These are phyloP conservation scores for Orbicella faveolata DNA, from an alignment of 64 coral and sea anemone species.

Conservation along the genomic window DNA sequence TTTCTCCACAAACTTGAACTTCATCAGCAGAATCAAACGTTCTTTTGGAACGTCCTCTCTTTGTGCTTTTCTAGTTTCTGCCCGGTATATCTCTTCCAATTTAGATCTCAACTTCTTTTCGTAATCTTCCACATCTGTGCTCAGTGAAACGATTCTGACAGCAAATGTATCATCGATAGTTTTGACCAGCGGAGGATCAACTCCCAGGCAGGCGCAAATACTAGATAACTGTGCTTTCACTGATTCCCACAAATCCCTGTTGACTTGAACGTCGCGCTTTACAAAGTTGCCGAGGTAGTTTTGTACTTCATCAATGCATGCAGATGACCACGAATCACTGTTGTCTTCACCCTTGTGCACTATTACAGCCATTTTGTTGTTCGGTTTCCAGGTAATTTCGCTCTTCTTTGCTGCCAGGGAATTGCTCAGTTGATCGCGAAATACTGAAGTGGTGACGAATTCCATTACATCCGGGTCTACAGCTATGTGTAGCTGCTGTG, in stretches of 20 bases:
- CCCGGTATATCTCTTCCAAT: constrained; percentile 14
- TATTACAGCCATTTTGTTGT: constrained; percentile 4
- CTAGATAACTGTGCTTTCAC: not conserved
- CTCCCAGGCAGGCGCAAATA: not conserved
- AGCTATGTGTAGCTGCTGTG: constrained; percentile 27
- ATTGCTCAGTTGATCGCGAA: not conserved
- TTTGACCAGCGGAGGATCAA: constrained; percentile 2
- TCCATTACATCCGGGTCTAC: constrained; percentile 65
- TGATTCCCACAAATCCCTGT: constrained; percentile 16
- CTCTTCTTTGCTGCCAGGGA: constrained; percentile 20
- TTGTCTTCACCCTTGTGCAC: not conserved
- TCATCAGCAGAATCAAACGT: not conserved
- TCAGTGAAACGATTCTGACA: not conserved
- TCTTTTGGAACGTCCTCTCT: constrained; percentile 36
- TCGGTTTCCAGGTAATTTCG: constrained; percentile 24
- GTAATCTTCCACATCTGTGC: not conserved
- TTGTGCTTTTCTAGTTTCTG: constrained; percentile 37
- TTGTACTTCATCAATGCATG: constrained; percentile 35
- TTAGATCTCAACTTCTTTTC: not conserved
- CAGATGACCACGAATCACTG: constrained; percentile 8
- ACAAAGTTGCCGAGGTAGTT: constrained; percentile 29
- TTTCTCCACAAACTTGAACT: too few species aligned
- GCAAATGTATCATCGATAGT: not conserved
- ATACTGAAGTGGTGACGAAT: constrained; percentile 8
- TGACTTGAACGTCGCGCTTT: not conserved